Evolutionary conservation across 2,888 invertebrate species (phyloP).

Genomic region (Cylloceria caligata): DNA sequence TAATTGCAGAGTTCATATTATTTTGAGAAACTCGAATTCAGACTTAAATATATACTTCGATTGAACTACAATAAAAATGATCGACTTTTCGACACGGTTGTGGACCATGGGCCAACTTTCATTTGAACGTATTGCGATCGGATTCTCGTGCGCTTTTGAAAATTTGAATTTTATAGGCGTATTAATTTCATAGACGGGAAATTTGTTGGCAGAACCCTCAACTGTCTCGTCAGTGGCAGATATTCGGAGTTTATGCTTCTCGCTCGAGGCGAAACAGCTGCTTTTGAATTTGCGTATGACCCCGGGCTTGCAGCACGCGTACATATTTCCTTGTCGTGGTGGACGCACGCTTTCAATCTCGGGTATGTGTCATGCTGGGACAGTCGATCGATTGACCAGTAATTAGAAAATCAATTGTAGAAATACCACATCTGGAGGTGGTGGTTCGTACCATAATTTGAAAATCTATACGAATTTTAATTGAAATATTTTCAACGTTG

Average conservation of each 20-base stretch:
- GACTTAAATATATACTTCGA: not conserved
- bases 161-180: conserved; percentile 5
- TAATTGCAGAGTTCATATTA: not conserved
- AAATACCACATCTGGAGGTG: not conserved
- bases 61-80: not conserved
- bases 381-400: conserved; percentile 49
- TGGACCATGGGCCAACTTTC: not conserved
- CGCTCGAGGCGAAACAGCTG: conserved; percentile 58
- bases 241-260: conserved; percentile 20
- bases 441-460: not conserved
- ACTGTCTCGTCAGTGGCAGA: conserved; percentile 57
- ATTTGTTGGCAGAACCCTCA: conserved; percentile 16
- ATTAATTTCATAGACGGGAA: conserved; percentile 36
- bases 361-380: conserved; percentile 48
- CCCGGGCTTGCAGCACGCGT: conserved; percentile 55
- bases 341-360: conserved; percentile 23
- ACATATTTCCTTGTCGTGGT: conserved; percentile 14
- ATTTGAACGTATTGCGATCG: not conserved
- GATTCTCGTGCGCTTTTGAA: not conserved
- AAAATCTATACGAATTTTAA: no score
- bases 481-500: no score
- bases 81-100: not conserved
- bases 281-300: conserved; percentile 58
- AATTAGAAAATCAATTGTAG: conserved; percentile 56
- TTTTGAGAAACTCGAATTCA: not conserved